These are phyloP conservation scores for Gopherus flavomarginatus DNA, from an alignment of 2,113 vertebrate genomes.

Conservation along the genomic window DNA sequence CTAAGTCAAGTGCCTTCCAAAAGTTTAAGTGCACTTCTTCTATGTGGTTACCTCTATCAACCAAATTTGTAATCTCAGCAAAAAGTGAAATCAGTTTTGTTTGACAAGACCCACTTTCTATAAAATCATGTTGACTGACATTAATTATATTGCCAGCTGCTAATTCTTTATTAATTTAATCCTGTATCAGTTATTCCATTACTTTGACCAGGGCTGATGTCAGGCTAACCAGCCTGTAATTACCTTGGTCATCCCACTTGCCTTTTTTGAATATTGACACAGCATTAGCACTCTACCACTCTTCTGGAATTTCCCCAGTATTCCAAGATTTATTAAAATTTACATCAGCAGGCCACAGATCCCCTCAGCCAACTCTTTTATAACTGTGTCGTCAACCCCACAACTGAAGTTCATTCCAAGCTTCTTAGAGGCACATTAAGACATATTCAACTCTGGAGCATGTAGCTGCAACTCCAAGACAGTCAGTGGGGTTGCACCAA, in stretches of 20 bases:
- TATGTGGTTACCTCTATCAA: not conserved
- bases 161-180: conserved; percentile 6
- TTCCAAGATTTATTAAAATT: not conserved
- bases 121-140: not conserved
- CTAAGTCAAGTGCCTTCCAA: not conserved
- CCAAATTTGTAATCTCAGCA: not conserved
- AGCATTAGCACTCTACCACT: not conserved
- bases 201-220: not conserved
- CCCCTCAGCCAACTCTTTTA: fast-evolving
- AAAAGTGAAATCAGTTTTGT: not conserved
- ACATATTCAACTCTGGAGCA: not conserved
- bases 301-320: not conserved
- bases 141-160: conserved; percentile 16
- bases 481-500: not conserved
- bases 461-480: not conserved
- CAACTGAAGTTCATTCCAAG: not conserved
- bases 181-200: not conserved
- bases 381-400: fast-evolving
- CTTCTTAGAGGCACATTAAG: not conserved
- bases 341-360: not conserved
- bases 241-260: conserved; percentile 17
- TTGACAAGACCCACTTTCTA: not conserved
- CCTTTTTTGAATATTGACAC: not conserved
- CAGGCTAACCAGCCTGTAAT: not conserved
- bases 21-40: not conserved